Evolutionary conservation across 1,140 invertebrate genomes (phyloP).

Genomic region (Zophobas morio): DNA sequence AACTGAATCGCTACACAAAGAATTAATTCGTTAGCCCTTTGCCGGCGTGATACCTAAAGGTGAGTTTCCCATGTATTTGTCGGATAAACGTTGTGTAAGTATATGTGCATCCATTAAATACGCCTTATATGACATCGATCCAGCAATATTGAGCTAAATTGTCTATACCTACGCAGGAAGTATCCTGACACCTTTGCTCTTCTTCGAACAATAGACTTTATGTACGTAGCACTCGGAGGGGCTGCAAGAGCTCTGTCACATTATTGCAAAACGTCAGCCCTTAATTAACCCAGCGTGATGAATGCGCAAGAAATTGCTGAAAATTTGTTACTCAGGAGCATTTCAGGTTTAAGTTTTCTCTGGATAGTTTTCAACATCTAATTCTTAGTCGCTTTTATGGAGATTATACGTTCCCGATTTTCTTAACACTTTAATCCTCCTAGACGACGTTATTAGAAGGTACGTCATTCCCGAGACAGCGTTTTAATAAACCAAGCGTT

Average conservation of each 20-base stretch:
- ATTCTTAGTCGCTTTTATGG: too few species aligned
- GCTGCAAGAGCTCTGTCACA: not conserved
- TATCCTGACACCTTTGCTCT: not conserved
- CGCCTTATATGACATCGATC: conserved; percentile 29
- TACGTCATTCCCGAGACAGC: not conserved
- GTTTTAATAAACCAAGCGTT: not conserved
- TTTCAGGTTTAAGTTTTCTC: too few species aligned
- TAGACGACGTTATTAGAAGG: too few species aligned
- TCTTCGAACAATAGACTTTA: not conserved
- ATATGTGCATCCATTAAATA: conserved; percentile 41
- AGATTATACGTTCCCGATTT: too few species aligned
- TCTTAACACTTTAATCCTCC: too few species aligned
- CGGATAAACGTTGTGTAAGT: conserved; percentile 23
- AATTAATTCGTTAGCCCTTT: conserved; percentile 3
- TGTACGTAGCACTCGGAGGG: not conserved
- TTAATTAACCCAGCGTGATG: too few species aligned
- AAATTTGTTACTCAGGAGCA: too few species aligned
- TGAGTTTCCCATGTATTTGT: conserved; percentile 9
- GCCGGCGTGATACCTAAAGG: not conserved
- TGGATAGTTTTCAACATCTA: too few species aligned
- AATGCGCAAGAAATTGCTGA: too few species aligned
- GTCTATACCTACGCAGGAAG: not conserved
- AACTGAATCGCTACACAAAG: not conserved
- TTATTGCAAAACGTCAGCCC: not conserved
- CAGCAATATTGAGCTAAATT: not conserved